Evolutionary conservation across 1,140 invertebrate species (phyloP), one percentile per base, ranked within the genome.

Genomic region (Tigriopus japonicus): DNA sequence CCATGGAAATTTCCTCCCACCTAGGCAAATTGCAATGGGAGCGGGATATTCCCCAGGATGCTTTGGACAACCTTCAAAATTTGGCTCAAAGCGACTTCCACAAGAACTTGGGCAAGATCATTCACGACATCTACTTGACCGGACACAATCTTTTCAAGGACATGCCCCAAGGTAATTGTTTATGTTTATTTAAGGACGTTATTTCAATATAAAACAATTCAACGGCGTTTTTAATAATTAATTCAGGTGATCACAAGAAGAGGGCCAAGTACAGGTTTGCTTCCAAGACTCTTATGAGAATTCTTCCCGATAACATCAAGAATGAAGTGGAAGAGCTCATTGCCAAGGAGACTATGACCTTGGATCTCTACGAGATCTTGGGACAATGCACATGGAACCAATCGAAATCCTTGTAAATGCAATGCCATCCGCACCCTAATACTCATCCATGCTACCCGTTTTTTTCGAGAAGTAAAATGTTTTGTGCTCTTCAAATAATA

Each of bases 61-160:
- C 59, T 55, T 19, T 61, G 15, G 59, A 54, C 35, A 61, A 61
- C 35, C 59, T 61, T 13, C 43, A 61, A 15, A 56, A 54, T 40
- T 24, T 61, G 49, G 59, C 59, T 40, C 19, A 54, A 15, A 61
- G 17, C 23, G 59, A 61, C 59, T 61, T 61, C 59, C 52, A 61
- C 49, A 51, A 51, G n/a, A 61, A 61, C 59, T 35, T 61, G 10
- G 59, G 59, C 51, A 61, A 61, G 43, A 61, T 61, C 59, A 61
- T 61, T 41, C 59, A 61, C 51, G 59, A 61, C 59, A 61, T 61
- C 59, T 61, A 61, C 59, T 49, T 56, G 43, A 61, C 59, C 17
- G 59, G 43, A 23, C 59, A 61, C 51, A 51, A 51, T 17, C 59
- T 61, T 13, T 61, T 61, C 59, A 61, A 61, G 59, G 59, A 61